Base-by-base conservation (phyloP, 2,113 vertebrate genomes). In the Vulpes lagopus region DNA sequence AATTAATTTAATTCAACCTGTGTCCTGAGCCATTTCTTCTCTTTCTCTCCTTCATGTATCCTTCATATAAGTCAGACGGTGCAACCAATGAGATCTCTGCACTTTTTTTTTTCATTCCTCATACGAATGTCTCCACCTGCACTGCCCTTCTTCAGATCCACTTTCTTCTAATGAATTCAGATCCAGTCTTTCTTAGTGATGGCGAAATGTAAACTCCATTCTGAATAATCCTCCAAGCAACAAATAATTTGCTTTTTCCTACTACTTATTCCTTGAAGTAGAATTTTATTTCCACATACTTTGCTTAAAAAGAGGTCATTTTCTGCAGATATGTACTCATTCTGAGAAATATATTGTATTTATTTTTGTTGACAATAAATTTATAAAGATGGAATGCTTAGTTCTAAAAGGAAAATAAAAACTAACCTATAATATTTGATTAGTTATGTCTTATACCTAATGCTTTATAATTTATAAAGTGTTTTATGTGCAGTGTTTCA, bases 31-130 rank as follows among this genome's bases (percentile, higher is more conserved):
- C 43, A 0, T 32, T 32, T 12, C 30, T 64, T 83, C 62, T 20
- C 25, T 55, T 8, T 0, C 9, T 82, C 16, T 69, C 51, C 67
- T 71, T 74, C 53, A 8, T 12, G 12, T 35, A 62, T 71, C 71
- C 57, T 83, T 96, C 49, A 5, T 27, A 88, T 32, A 30, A 23
- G 25, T 49, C 53, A 53, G 19, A 35, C 17, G 35, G 2, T 30
- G 8, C 20, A 1, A 2, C 10, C 1, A 9, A 8, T 5, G 14
- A 74, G 8, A 60, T n/a, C 22, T 25, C 23, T 3, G 17, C 1
- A 19, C 25, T 19, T 55, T 14, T 65, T 43, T 35, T 35, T 51
- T 51, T 4, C 2, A 5, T 35, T 1, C 55, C 22, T 65, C 5
- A 3, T 4, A 3, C 3, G 32, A 25, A 0, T 19, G 64, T 74